Conservation (phyloP, 2,113 vertebrate species). For the Callipepla californica region DNA sequence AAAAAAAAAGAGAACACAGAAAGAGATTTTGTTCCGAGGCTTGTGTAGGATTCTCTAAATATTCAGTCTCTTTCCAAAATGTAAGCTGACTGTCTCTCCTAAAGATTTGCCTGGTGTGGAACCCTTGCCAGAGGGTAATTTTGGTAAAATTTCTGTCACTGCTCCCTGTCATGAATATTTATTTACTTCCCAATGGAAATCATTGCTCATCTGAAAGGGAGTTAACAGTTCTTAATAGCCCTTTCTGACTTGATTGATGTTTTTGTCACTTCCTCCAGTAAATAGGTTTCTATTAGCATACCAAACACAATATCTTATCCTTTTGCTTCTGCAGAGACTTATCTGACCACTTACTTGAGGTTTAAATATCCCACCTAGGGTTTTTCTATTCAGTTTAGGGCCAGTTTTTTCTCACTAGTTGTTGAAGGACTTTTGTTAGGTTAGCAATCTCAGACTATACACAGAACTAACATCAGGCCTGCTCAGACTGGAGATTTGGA, state of each 20-base stretch:
- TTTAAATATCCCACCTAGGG: constrained; percentile 79
- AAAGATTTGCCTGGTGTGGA: constrained; percentile 3
- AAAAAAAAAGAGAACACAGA: neutral
- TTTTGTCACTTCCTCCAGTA: constrained; percentile 87
- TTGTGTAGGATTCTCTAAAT: neutral
- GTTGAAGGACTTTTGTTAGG: constrained; percentile 38
- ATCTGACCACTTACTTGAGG: constrained; percentile 83
- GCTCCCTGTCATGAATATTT: constrained; percentile 84
- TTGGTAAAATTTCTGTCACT: constrained; percentile 80
- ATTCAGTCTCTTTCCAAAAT: neutral
- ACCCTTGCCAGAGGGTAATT: constrained; percentile 62
- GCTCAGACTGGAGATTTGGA: neutral
- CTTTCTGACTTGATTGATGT: constrained; percentile 88
- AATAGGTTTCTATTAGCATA: constrained; percentile 87
- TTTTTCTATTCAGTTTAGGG: constrained; percentile 75
- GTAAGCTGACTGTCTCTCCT: neutral
- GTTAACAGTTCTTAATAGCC: constrained; percentile 87
- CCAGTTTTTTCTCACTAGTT: neutral
- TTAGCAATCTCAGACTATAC: neutral
- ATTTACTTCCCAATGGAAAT: constrained; percentile 84
- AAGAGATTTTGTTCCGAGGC: neutral
- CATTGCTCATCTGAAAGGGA: constrained; percentile 86
- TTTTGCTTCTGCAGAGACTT: constrained; percentile 76
- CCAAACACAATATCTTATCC: constrained; percentile 81
- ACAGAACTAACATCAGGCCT: neutral